Conservation (phyloP, 2,113 vertebrate species). For the Tichodroma muraria region DNA sequence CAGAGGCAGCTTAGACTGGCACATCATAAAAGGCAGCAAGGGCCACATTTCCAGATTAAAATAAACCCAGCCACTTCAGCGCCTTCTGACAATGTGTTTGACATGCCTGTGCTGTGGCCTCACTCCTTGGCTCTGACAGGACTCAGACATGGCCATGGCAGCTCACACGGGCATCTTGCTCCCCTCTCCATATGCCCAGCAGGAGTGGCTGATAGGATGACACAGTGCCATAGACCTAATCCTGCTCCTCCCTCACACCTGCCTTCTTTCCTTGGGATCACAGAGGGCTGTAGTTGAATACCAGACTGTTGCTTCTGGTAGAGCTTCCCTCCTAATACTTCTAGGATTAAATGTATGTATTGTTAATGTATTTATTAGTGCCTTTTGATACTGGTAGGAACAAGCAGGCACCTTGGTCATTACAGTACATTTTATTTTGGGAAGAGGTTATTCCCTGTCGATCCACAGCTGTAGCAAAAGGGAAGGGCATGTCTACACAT, state of each 20-base stretch:
- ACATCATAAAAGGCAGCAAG: slow-evolving; percentile 63
- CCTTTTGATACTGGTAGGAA: background rate
- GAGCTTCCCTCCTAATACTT: background rate
- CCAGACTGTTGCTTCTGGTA: background rate
- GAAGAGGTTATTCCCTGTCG: background rate
- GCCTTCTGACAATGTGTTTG: slow-evolving; percentile 60
- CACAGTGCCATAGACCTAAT: background rate
- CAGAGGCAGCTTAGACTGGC: slow-evolving; percentile 66
- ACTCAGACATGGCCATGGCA: background rate
- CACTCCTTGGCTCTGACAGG: slow-evolving; percentile 7
- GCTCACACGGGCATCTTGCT: background rate
- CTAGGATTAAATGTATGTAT: background rate
- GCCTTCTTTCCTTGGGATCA: background rate
- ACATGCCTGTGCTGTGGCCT: slow-evolving; percentile 8
- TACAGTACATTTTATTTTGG: background rate
- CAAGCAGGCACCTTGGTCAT: background rate
- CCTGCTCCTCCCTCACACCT: background rate
- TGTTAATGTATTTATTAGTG: background rate
- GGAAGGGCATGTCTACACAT: background rate
- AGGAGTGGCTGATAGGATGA: background rate
- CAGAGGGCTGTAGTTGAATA: background rate
- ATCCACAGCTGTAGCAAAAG: background rate
- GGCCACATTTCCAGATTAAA: slow-evolving; percentile 58
- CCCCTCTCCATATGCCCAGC: background rate
- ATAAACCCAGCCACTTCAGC: slow-evolving; percentile 62